Conservation (phyloP, 2,888 invertebrate species). For the Gerosis bhagava region DNA sequence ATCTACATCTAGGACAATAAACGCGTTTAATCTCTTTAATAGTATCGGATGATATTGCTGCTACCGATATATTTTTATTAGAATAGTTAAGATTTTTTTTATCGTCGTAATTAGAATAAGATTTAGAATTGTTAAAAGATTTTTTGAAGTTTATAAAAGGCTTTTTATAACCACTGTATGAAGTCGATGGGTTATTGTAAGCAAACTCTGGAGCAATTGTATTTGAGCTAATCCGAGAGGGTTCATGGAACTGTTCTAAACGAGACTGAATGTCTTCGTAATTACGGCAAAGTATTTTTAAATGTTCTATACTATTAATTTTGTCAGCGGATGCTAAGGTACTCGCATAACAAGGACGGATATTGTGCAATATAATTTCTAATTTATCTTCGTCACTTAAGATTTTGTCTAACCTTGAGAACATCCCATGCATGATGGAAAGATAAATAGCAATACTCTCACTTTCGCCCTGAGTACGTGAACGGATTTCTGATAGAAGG, state of each 20-base stretch:
- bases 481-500: conserved; percentile 6
- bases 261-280: conserved; percentile 27
- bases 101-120: too few species aligned
- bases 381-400: conserved; percentile 27
- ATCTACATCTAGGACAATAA: conserved; percentile 30
- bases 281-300: conserved; percentile 22
- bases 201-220: conserved; percentile 30
- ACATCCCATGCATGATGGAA: conserved; percentile 26
- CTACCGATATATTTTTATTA: too few species aligned
- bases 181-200: conserved; percentile 6
- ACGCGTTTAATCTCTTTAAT: too few species aligned
- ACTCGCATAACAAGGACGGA: conserved; percentile 27
- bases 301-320: conserved; percentile 10
- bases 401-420: conserved; percentile 23
- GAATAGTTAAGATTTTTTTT: too few species aligned
- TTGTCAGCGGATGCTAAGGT: conserved; percentile 19
- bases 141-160: too few species aligned
- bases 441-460: conserved; percentile 11
- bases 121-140: too few species aligned
- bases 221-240: conserved; percentile 16
- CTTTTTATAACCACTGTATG: background rate
- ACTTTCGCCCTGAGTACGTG: conserved; percentile 4
- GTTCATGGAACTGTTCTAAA: conserved; percentile 26
- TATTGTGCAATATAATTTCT: conserved; percentile 29
- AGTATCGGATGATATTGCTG: too few species aligned